Evolutionary conservation across 23 tunicate species (phyloP).

Genomic region (Aplidium turbinatum): DNA sequence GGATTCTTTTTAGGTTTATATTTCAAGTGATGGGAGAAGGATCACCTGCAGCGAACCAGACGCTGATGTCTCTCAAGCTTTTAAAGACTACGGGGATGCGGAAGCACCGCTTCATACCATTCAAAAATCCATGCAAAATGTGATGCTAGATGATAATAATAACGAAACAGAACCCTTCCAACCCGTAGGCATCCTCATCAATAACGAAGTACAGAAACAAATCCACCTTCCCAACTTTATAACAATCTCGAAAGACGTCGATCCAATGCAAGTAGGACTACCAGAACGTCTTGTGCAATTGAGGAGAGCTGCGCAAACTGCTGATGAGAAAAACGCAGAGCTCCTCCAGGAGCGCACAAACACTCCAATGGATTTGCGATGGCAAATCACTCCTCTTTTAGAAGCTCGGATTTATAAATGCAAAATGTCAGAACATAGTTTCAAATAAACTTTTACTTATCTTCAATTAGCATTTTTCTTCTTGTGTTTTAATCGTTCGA

Average conservation of each 20-base stretch:
- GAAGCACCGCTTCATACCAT: constrained; percentile 34
- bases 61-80: constrained; percentile 33
- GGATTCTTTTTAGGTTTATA: constrained; percentile 4
- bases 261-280: not conserved
- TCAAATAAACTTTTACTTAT: no score
- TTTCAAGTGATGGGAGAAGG: constrained; percentile 26
- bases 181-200: not conserved
- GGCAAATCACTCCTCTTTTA: constrained; percentile 59
- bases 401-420: constrained; percentile 71
- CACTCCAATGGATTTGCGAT: constrained; percentile 27
- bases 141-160: constrained; percentile 3
- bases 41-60: not conserved
- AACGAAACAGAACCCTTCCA: not conserved
- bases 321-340: constrained; percentile 14
- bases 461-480: no score
- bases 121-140: constrained; percentile 24
- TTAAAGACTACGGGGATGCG: constrained; percentile 13
- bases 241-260: not conserved
- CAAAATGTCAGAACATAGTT: constrained; percentile 7
- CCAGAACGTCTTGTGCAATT: not conserved
- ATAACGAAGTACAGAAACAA: not conserved
- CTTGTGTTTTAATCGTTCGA: no score
- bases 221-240: constrained; percentile 44
- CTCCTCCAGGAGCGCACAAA: constrained; percentile 41
- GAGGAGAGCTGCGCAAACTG: constrained; percentile 10